Evolutionary conservation across 2,888 invertebrate species (phyloP).

Genomic region (Geophilus truncorum): DNA sequence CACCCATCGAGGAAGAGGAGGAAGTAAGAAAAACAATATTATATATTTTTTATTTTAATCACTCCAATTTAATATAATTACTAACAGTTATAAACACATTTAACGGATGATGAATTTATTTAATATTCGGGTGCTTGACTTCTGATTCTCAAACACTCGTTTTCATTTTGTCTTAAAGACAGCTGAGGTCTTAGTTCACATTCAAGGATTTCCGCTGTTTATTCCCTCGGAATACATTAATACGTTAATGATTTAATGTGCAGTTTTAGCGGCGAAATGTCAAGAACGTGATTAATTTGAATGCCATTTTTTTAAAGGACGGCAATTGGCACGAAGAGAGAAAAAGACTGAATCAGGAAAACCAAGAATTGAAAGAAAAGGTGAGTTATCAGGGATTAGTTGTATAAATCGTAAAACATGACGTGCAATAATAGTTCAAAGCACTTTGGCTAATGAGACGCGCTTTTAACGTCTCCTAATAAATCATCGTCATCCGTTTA

Average conservation of each 20-base stretch:
- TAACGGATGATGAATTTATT: neutral
- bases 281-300: neutral
- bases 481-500: slow-evolving; percentile 19
- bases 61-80: neutral
- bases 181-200: neutral
- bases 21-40: neutral
- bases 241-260: neutral
- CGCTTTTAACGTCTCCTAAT: neutral
- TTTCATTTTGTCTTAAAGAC: neutral
- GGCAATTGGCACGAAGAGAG: slow-evolving; percentile 14
- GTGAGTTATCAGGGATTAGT: neutral
- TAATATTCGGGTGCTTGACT: neutral
- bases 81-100: neutral
- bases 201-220: slow-evolving; percentile 22
- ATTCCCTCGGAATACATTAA: neutral
- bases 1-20: slow-evolving; percentile 25
- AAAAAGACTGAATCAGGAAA: neutral
- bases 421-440: slow-evolving; percentile 13
- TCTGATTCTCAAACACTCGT: neutral
- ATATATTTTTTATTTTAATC: neutral
- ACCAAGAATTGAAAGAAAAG: neutral
- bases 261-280: neutral
- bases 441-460: slow-evolving; percentile 11
- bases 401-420: slow-evolving; percentile 3
- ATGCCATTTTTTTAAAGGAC: neutral